Base-by-base conservation (phyloP, 2,888 invertebrate species). In the Agriopis leucophaearia region DNA sequence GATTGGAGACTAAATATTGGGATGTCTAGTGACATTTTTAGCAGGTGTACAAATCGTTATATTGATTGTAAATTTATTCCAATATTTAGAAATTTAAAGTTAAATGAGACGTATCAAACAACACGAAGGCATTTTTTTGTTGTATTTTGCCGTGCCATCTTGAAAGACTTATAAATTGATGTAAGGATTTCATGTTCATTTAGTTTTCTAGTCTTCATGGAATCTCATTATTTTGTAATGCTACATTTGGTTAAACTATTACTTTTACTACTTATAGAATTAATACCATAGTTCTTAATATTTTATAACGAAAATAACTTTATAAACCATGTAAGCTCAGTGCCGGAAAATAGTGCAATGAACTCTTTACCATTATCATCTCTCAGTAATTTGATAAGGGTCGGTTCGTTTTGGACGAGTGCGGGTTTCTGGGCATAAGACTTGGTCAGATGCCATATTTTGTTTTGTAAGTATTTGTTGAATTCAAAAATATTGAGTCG, bases 101-200 rank as follows among this genome's bases (percentile, higher is more conserved):
- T 82, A 85, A 83, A 83, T 78, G 80, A 84, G 83, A 87, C 82
- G 79, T 80, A 87, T 88, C 86, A 84, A 70, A 88, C 88, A 87
- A 86, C 84, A 79, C 81, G 78, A 81, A 86, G 92, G 93, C 93
- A 93, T 93, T 93, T 93, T 44, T 76, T 89, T 84, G 85, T 85
- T 89, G 87, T 91, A 89, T 89, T 89, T 91, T 91, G 90, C 89
- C 89, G 86, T 88, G 88, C 85, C 90, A 93, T 88, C 91, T 88
- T 92, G 92, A 91, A 94, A 94, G 92, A 93, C 93, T 94, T 92
- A 92, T 92, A 78, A 81, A 80, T 82, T 85, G 88, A 87, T 90
- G 88, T 93, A 92, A 94, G 92, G 87, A 91, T 92, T 92, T 93
- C 93, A 91, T 90, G 88, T 91, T 92, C 94, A 94, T 93, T 85